These are phyloP conservation scores for Drosophila affinis DNA, from an alignment of 2,888 invertebrate genomes.

Conservation along the genomic window DNA sequence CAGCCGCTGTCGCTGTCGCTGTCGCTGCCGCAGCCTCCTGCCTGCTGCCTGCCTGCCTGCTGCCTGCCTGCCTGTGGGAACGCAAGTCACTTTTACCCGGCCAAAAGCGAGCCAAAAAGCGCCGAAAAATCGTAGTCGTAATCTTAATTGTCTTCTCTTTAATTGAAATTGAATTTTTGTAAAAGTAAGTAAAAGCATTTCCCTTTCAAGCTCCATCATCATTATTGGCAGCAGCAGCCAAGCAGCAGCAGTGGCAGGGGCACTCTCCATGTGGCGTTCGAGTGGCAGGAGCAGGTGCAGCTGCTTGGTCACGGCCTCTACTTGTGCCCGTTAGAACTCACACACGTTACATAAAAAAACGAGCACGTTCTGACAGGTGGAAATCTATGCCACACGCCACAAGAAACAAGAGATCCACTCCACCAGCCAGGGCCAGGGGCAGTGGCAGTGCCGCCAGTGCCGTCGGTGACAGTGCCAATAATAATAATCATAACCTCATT, in stretches of 20 bases:
- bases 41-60: slow-evolving; percentile 10
- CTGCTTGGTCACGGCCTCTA: background rate
- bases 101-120: slow-evolving; percentile 32
- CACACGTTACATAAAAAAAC: slow-evolving; percentile 44
- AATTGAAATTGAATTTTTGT: slow-evolving; percentile 68
- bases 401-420: background rate
- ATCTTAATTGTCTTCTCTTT: slow-evolving; percentile 69
- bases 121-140: slow-evolving; percentile 66
- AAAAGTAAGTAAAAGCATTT: slow-evolving; percentile 71
- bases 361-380: slow-evolving; percentile 29
- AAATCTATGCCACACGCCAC: slow-evolving; percentile 49
- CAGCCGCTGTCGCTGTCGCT: slow-evolving; percentile 52
- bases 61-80: slow-evolving; percentile 32
- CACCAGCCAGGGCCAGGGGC: background rate
- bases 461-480: slow-evolving; percentile 46
- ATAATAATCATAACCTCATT: slow-evolving; percentile 59
- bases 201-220: slow-evolving; percentile 59
- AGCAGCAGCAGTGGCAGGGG: no score
- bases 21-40: background rate
- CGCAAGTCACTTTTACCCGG: slow-evolving; percentile 62
- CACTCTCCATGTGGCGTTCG: no score
- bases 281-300: background rate
- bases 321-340: slow-evolving; percentile 39
- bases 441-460: background rate
- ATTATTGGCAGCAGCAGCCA: no score